Evolutionary conservation across 2,113 vertebrate species (phyloP).

Genomic region (Rhinichthys klamathensis): DNA sequence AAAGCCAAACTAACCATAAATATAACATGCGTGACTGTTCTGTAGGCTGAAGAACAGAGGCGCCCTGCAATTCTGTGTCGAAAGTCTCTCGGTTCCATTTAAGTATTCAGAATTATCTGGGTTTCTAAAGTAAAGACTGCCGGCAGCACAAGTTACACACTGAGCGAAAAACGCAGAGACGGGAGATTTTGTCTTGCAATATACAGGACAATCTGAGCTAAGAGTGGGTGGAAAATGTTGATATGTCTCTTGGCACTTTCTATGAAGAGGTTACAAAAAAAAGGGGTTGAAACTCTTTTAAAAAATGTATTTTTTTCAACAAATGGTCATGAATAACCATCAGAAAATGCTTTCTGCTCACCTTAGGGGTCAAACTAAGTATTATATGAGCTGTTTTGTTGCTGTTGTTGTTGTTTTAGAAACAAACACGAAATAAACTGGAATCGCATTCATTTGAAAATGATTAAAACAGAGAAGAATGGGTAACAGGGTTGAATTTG

Average conservation of each 20-base stretch:
- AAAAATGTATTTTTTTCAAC: not conserved
- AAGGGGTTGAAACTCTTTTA: not conserved
- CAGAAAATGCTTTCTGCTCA: not conserved
- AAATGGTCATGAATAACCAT: not conserved
- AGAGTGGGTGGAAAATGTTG: not conserved
- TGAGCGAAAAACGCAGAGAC: slow-evolving; percentile 1
- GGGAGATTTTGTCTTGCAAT: not conserved
- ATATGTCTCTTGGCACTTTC: not conserved
- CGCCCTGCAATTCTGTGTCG: not conserved
- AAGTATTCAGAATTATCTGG: slow-evolving; percentile 13
- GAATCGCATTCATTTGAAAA: not conserved
- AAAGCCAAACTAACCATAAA: not conserved
- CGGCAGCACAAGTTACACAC: not conserved
- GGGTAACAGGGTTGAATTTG: not conserved
- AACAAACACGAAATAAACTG: not conserved
- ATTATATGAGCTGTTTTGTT: too few relatives aligned
- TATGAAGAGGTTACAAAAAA: not conserved
- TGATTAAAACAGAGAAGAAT: not conserved
- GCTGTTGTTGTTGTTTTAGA: not conserved
- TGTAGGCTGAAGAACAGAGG: not conserved
- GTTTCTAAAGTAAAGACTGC: slow-evolving; percentile 8
- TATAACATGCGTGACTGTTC: not conserved
- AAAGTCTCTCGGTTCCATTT: slow-evolving; percentile 14
- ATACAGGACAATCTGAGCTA: not conserved
- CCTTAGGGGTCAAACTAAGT: not conserved